Percentiles rank a stretch among this genome's conserved stretches.
Evolutionary conservation across 2,113 vertebrate genomes (phyloP).

Genomic region (Nesogale talazaci): DNA sequence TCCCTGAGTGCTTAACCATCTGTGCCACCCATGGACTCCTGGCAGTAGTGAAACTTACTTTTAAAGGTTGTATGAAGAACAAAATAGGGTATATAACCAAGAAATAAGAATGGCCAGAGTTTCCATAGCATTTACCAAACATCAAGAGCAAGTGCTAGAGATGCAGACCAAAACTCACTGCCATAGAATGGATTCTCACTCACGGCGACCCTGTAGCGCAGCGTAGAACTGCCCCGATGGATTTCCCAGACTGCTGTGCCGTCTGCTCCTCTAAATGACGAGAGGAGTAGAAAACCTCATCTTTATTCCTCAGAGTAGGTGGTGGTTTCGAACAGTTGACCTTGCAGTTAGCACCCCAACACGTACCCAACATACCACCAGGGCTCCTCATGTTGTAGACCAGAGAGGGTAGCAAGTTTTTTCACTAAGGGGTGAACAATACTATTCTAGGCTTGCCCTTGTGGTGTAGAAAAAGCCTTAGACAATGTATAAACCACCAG

Average conservation of each 20-base stretch:
- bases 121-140: not conserved
- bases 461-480: accelerated
- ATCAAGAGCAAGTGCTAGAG: not conserved
- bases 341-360: too few species aligned
- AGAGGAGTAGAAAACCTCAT: too few species aligned
- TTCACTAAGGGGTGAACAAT: too few species aligned
- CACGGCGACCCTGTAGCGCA: too few species aligned
- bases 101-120: not conserved
- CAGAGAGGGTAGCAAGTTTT: not conserved
- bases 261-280: too few species aligned
- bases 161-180: too few species aligned
- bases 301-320: too few species aligned
- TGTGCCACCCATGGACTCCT: not conserved
- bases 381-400: not conserved
- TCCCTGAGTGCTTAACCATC: not conserved
- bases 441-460: not conserved
- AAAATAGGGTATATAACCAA: not conserved
- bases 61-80: not conserved
- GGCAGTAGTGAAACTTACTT: not conserved
- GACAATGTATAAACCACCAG: not conserved
- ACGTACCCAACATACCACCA: too few species aligned
- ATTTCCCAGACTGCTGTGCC: too few species aligned
- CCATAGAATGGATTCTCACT: too few species aligned
- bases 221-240: too few species aligned
- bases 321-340: too few species aligned